Base-by-base conservation (phyloP, 1,140 invertebrate species). In the Drosophila navojoa region DNA sequence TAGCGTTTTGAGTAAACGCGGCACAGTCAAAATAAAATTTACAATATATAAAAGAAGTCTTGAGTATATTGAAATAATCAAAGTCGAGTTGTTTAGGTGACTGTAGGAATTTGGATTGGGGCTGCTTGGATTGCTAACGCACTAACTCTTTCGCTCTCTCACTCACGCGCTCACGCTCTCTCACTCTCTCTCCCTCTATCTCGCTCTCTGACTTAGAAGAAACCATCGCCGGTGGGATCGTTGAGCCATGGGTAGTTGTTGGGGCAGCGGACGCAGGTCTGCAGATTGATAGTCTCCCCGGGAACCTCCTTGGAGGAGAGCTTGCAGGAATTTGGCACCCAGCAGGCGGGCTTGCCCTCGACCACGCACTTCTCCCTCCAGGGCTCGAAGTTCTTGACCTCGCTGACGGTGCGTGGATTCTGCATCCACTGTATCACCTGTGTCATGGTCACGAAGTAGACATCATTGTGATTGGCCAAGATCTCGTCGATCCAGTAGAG, bases 361-460 rank as follows among this genome's bases (percentile, higher is more conserved):
- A 97, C 96, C 16, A 95, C 92, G 87, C 97, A 98, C 94, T 97
- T 98, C 93, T 98, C 97, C 93, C 96, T 96, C 97, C 97, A 98
- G 15, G 97, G 96, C 86, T 98, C 97, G 92, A 98, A 98, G 93
- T 95, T 97, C 93, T 97, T 97, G 7, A 96, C 95, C 90, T 98
- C 96, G 29, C 94, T 94, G 66, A 97, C 91, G 3, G 97, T 97
- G 44, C 96, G 94, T 9, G 98, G 97, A 87, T 98, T 98, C 90
- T 98, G 97, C 91, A 99, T 98, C 98, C 98, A 99, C 91, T 98
- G 97, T 77, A 99, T 98, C 1, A 98, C 97, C 92, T 98, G 97
- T 2, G 97, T 98, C 96, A 98, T 98, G n/a, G 98, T 99, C 1
- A 98, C 97, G 90, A 99, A 98, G 93, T 98, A 99, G 5, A 98